A percentile compares a stretch with the other conserved stretches of the same genome.
phyloP scores from a whole-genome alignment of 2,113 vertebrate genomes.

The Triplophysa tibetana region DNA sequence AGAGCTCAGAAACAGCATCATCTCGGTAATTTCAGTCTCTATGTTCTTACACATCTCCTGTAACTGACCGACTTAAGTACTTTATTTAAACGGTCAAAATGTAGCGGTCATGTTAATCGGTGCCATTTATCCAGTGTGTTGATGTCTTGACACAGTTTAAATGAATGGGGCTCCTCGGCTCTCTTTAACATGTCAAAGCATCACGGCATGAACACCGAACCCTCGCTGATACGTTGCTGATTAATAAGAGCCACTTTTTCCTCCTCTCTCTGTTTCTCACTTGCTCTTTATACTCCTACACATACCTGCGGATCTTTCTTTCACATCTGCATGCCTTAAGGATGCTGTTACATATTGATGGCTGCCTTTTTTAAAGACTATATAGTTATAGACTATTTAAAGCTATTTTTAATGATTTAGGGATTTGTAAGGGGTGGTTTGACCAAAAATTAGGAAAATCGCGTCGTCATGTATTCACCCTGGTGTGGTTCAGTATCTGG shows the following conservation, averaged over 20 bases:
- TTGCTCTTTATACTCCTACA: constrained; percentile 21
- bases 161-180: constrained; percentile 1
- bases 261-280: constrained; percentile 13
- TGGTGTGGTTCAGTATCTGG: too few relatives aligned
- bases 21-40: constrained; percentile 79
- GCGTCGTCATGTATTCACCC: too few relatives aligned
- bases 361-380: neutral
- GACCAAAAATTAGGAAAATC: too few relatives aligned
- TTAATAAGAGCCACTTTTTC: constrained; percentile 28
- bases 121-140: neutral
- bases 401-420: too few relatives aligned
- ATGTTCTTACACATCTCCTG: neutral
- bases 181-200: neutral
- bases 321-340: neutral
- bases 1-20: constrained; percentile 84
- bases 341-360: neutral
- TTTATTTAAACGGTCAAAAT: neutral
- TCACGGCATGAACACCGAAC: neutral
- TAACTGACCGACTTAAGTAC: too few relatives aligned
- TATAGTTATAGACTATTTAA: too few relatives aligned
- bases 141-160: neutral
- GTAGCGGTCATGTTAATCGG: neutral
- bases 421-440: too few relatives aligned
- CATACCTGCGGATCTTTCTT: constrained; percentile 22
- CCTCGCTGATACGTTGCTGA: neutral